These are phyloP conservation scores for Lithobius niger DNA, from an alignment of 1,140 invertebrate species.

Conservation along the genomic window DNA sequence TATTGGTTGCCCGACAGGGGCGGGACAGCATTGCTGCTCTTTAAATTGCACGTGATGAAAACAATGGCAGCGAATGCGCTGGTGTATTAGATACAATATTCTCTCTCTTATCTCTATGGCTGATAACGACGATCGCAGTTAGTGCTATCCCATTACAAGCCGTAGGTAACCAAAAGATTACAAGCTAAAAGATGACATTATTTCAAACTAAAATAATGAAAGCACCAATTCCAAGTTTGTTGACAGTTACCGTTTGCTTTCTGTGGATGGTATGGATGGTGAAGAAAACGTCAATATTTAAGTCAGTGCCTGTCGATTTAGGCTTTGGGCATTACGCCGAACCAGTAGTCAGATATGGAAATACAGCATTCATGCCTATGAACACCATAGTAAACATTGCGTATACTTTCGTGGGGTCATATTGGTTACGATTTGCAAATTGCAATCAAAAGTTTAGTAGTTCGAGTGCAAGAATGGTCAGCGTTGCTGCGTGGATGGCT, in stretches of 20 bases:
- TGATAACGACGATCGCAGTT: background rate
- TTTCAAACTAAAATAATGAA: background rate
- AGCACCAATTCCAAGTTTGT: background rate
- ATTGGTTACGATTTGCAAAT: constrained; percentile 22
- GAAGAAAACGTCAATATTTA: background rate
- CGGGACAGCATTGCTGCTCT: no score
- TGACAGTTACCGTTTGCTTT: background rate
- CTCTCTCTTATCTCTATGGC: no score
- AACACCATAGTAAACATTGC: constrained; percentile 27
- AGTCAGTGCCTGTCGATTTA: constrained; percentile 15
- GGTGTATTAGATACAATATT: no score
- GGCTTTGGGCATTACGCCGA: constrained; percentile 29
- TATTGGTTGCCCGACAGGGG: no score
- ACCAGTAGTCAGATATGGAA: constrained; percentile 20
- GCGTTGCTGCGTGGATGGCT: constrained; percentile 24
- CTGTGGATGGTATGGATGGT: background rate
- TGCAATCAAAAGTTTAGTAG: background rate
- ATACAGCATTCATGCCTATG: constrained; percentile 26
- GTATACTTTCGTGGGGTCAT: constrained; percentile 25
- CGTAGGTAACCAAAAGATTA: background rate
- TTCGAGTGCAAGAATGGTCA: constrained; percentile 4
- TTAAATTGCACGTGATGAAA: no score
- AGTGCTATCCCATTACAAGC: background rate
- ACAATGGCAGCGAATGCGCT: no score
- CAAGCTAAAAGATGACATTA: background rate